phyloP scores from a whole-genome alignment of 2,113 vertebrate genomes.

The Pedetes capensis region DNA sequence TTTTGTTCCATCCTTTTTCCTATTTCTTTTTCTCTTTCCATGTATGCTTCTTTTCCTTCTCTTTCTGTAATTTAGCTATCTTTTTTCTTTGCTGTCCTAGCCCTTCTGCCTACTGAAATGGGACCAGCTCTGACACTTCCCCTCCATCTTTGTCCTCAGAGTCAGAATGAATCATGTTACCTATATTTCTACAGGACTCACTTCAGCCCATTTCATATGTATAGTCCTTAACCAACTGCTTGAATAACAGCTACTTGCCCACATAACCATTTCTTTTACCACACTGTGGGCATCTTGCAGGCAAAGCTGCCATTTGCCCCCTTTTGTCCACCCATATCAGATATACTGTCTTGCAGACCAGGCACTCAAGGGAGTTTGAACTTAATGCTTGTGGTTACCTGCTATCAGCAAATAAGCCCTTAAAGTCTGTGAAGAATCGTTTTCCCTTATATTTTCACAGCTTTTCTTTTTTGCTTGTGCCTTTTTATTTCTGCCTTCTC shows the following conservation, averaged over 20 bases:
- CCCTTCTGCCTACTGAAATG: background rate
- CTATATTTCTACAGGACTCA: background rate
- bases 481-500: background rate
- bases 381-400: background rate
- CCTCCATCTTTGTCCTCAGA: background rate
- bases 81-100: background rate
- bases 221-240: background rate
- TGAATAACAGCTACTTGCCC: background rate
- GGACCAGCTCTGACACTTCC: background rate
- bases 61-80: background rate
- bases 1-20: slow-evolving; percentile 10
- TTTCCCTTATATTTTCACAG: background rate
- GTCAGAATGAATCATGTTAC: background rate
- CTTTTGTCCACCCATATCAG: background rate
- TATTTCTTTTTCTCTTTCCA: slow-evolving; percentile 19
- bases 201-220: background rate
- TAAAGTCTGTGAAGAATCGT: background rate
- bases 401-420: background rate
- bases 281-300: background rate
- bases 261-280: background rate
- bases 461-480: background rate
- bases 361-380: background rate
- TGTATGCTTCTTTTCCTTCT: background rate
- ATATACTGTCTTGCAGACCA: background rate
- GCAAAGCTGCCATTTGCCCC: background rate